Percentiles rank a stretch among this genome's conserved stretches.
These are phyloP conservation scores for Drosophila sechellia DNA, from an alignment of 1,140 invertebrate species.

Conservation along the genomic window DNA sequence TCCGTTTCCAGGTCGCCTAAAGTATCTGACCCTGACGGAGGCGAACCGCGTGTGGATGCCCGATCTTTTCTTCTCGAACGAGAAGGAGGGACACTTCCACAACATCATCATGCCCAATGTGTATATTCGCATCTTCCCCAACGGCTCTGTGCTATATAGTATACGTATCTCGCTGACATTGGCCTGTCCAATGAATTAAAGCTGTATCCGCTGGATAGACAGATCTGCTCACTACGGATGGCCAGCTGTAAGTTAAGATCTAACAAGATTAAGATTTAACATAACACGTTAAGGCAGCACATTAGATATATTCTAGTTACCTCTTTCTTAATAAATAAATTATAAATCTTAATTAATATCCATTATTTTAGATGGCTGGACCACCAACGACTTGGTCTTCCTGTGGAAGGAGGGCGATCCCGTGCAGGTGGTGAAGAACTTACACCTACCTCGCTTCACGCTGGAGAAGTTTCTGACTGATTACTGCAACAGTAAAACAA, in stretches of 20 bases:
- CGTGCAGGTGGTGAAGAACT: constrained; percentile 96
- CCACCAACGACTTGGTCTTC: constrained; percentile 96
- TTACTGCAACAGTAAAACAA: constrained; percentile 98
- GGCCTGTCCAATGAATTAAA: constrained; percentile 98
- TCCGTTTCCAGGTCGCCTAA: constrained; percentile 88
- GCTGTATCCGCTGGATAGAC: constrained; percentile 96
- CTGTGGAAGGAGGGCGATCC: constrained; percentile 97
- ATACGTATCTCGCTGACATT: constrained; percentile 97
- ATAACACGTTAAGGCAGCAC: background rate
- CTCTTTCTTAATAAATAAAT: no score
- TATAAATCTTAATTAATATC: no score
- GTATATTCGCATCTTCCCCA: constrained; percentile 97
- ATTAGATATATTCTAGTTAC: background rate
- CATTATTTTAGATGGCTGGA: constrained; percentile 93
- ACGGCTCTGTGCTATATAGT: constrained; percentile 97
- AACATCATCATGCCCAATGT: constrained; percentile 99
- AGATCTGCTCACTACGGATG: constrained; percentile 96
- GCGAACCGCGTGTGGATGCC: constrained; percentile 98
- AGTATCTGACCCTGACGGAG: constrained; percentile 96
- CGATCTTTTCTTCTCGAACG: constrained; percentile 98
- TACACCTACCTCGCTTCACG: constrained; percentile 96
- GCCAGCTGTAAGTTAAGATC: constrained; percentile 91
- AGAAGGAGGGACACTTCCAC: constrained; percentile 98
- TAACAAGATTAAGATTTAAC: background rate
- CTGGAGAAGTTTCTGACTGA: constrained; percentile 96